These are phyloP conservation scores for Shargacucullia verbasci DNA, from an alignment of 2,888 invertebrate genomes.

Conservation along the genomic window DNA sequence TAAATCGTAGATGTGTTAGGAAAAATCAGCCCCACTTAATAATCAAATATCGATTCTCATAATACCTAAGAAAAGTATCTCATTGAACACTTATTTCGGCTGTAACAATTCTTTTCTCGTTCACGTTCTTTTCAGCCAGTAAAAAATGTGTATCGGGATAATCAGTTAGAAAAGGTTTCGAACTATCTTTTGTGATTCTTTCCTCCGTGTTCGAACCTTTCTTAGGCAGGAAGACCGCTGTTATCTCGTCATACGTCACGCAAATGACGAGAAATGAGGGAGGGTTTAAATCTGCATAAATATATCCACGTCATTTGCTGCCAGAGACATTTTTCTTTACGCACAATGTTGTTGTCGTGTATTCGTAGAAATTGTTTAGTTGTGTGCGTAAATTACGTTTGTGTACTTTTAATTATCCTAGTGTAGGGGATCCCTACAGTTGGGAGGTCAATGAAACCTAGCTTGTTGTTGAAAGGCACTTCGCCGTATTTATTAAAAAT, in stretches of 20 bases:
- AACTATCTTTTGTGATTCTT: conserved; percentile 11
- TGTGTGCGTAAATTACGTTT: neutral
- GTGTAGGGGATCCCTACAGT: no score
- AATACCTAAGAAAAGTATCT: no score
- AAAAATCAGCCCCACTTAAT: no score
- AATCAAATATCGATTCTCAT: no score
- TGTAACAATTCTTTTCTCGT: no score
- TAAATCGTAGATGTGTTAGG: no score
- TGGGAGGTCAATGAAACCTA: no score
- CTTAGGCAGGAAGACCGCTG: conserved; percentile 12
- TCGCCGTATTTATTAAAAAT: no score
- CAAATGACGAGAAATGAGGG: conserved; percentile 31
- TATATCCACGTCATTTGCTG: conserved; percentile 24
- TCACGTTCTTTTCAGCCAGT: neutral
- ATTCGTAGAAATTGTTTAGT: neutral
- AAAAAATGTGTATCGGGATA: neutral
- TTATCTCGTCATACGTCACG: conserved; percentile 27
- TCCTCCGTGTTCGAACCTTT: conserved; percentile 21
- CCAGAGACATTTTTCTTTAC: conserved; percentile 5
- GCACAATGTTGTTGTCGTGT: neutral
- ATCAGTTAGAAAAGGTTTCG: conserved; percentile 15
- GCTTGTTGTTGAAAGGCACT: no score
- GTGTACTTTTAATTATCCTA: no score
- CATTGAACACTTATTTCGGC: no score
- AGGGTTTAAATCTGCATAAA: conserved; percentile 12